These are phyloP conservation scores for Catonia carolina DNA, from an alignment of 2,888 invertebrate species.

Conservation along the genomic window DNA sequence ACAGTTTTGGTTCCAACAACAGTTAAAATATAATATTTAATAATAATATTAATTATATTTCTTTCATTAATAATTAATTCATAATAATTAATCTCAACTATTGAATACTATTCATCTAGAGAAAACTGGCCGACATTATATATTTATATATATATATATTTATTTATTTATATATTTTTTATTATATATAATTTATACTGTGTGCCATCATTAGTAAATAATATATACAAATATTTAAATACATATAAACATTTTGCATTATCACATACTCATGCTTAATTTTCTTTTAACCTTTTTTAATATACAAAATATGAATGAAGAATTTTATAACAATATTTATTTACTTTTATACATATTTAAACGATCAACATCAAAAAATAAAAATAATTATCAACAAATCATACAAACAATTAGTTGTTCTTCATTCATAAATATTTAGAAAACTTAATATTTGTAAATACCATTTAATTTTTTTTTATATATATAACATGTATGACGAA, in stretches of 20 bases:
- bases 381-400: no score
- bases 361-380: no score
- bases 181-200: conserved; percentile 24
- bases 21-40: conserved; percentile 34
- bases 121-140: conserved; percentile 32
- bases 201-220: conserved; percentile 27
- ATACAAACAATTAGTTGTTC: no score
- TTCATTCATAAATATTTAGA: no score
- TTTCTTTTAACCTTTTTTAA: neutral
- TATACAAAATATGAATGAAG: neutral
- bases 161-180: conserved; percentile 1
- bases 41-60: conserved; percentile 28
- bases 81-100: conserved; percentile 31
- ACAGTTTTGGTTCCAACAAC: conserved; percentile 35
- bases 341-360: no score
- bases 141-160: conserved; percentile 12
- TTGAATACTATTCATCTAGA: conserved; percentile 32
- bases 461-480: no score
- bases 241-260: conserved; percentile 20
- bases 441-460: no score
- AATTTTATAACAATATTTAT: no score
- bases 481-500: no score
- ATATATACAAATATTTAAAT: conserved; percentile 29
- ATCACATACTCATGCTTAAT: neutral
- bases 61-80: conserved; percentile 28